These are phyloP conservation scores for Electrophaes corylata DNA, from an alignment of 2,888 invertebrate genomes.

Conservation along the genomic window DNA sequence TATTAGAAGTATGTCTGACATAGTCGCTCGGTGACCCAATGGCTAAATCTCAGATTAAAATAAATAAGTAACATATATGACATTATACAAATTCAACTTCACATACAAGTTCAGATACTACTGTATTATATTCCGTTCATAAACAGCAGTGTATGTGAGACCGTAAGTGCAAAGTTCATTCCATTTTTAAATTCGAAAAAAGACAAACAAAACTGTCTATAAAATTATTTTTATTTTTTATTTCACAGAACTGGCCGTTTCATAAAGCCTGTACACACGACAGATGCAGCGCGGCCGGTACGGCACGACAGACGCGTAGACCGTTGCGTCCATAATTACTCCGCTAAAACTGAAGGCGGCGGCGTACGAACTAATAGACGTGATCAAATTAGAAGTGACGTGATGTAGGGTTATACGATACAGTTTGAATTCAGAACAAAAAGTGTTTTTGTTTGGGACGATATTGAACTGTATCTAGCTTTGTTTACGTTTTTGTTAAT, in stretches of 20 bases:
- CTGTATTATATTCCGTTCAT: too few relatives aligned
- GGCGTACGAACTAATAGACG: slow-evolving; percentile 38
- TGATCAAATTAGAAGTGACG: slow-evolving; percentile 36
- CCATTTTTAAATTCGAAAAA: slow-evolving; percentile 6
- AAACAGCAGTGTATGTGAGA: too few relatives aligned
- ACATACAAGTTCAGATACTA: too few relatives aligned
- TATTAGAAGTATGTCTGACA: too few relatives aligned
- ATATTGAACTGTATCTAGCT: not conserved
- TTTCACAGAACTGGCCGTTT: slow-evolving; percentile 28
- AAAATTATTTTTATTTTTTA: slow-evolving; percentile 19
- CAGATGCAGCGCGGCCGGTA: slow-evolving; percentile 73
- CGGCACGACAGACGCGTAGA: slow-evolving; percentile 71
- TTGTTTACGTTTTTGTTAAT: too few relatives aligned
- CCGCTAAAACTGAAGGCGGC: slow-evolving; percentile 60
- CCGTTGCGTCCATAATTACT: slow-evolving; percentile 71
- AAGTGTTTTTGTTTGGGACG: slow-evolving; percentile 6
- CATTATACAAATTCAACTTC: too few relatives aligned
- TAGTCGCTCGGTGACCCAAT: too few relatives aligned
- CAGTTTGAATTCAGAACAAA: slow-evolving; percentile 13
- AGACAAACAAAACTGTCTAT: not conserved
- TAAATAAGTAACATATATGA: too few relatives aligned
- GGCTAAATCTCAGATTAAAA: too few relatives aligned
- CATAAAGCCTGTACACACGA: slow-evolving; percentile 50
- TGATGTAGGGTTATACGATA: slow-evolving; percentile 8
- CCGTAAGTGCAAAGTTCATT: not conserved